Base-by-base conservation (phyloP, 2,888 invertebrate species). In the Lepidonotus clava region DNA sequence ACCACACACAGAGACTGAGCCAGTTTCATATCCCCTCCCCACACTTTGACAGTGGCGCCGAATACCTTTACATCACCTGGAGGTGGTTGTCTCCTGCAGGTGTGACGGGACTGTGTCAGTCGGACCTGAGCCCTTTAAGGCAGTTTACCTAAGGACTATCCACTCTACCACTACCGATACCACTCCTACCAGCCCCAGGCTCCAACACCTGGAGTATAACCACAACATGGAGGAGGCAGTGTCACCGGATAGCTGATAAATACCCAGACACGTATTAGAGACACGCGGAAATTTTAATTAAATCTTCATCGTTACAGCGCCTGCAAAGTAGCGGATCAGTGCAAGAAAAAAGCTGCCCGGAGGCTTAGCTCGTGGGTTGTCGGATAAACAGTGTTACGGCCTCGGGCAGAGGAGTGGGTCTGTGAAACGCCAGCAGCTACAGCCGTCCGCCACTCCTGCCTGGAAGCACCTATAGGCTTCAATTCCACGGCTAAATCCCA, bases 401-500 rank as follows among this genome's bases (percentile, higher is more conserved):
- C 2, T 53, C 53, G 53, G 53, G 21, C 18, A n/a, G n/a, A 53
- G 21, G 21, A 53, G 2, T 53, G 53, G 18, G 53, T 11, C 18
- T 53, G 53, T 18, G 18, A n/a, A 53, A n/a, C 11, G 4, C 18
- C 18, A n/a, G 53, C 46, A n/a, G n/a, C 53, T 11, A 18, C 8
- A 18, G 18, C 2, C 53, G 18, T n/a, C 53, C 18, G 53, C 53
- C n/a, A 53, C 53, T 53, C 18, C 53, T 18, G n/a, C 6, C 46
- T 18, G 11, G 53, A n/a, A 53, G 53, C 53, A 53, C 21, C 53
- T n/a, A 53, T 2, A n/a, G 53, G 28, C 24, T 61, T 28, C 28
- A n/a, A 24, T 24, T 61, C 61, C 61, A 61, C 8, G 61, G 61
- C 11, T n/a, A 61, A 61, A 61, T 61, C 61, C 61, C 61, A 61